phyloP scores from a whole-genome alignment of 2,888 invertebrate genomes.

The Desoria tigrina region DNA sequence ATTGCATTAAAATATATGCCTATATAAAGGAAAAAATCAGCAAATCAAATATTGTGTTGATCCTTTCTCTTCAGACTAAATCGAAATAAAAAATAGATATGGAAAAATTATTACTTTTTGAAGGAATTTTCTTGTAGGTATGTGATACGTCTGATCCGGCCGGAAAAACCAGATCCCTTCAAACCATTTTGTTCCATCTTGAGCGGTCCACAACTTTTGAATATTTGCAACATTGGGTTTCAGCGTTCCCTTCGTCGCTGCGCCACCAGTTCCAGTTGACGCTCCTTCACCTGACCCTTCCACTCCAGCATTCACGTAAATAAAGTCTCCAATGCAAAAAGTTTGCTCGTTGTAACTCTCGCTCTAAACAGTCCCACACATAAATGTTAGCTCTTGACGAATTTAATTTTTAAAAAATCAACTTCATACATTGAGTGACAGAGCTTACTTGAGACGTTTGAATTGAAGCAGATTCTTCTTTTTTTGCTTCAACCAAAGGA shows the following conservation, averaged over 20 bases:
- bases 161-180: conserved; percentile 89
- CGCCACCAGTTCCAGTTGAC: conserved; percentile 16
- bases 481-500: conserved; percentile 38
- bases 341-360: conserved; percentile 74
- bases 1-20: too few species aligned
- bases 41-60: too few species aligned
- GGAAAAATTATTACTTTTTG: conserved; percentile 75
- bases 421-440: background rate
- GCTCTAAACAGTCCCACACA: conserved; percentile 37
- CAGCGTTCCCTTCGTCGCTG: conserved; percentile 56
- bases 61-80: too few species aligned
- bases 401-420: background rate
- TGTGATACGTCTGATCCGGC: conserved; percentile 94
- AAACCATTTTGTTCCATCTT: conserved; percentile 79
- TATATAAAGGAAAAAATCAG: too few species aligned
- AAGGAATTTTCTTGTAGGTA: conserved; percentile 90
- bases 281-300: conserved; percentile 21
- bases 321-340: conserved; percentile 84
- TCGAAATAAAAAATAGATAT: too few species aligned
- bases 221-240: conserved; percentile 81
- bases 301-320: conserved; percentile 67
- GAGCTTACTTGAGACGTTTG: conserved; percentile 40
- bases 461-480: conserved; percentile 43
- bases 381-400: too few species aligned
- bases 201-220: conserved; percentile 84